Percentiles rank a stretch among this genome's conserved stretches.
Evolutionary conservation across 64 coral and sea anemone species (phyloP).

Genomic region (Montipora efflorescens): DNA sequence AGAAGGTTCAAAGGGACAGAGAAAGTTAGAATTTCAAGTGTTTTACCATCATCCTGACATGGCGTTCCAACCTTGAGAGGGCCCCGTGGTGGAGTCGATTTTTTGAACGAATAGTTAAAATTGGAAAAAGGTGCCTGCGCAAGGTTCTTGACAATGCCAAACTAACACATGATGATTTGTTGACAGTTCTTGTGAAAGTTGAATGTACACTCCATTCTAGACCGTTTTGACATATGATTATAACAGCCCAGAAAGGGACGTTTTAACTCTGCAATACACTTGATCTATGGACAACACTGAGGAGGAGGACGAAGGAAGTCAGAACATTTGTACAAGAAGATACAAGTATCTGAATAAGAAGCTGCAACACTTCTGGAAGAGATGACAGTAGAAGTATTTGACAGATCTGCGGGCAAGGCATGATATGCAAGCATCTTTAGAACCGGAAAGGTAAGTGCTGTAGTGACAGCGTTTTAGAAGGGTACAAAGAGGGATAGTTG

Average conservation of each 20-base stretch:
- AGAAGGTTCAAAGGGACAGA: too few species aligned
- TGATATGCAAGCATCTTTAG: not conserved
- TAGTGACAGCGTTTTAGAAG: slow-evolving; percentile 10
- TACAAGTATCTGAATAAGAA: not conserved
- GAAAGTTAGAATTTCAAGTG: too few species aligned
- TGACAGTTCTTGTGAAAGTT: not conserved
- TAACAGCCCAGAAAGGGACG: not conserved
- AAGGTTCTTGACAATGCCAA: not conserved
- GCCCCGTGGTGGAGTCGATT: not conserved
- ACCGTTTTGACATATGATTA: not conserved
- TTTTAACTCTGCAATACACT: not conserved
- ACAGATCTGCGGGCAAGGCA: not conserved
- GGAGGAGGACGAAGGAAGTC: not conserved
- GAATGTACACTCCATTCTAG: not conserved
- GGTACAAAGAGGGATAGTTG: slow-evolving; percentile 13
- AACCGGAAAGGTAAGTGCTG: not conserved
- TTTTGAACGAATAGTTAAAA: not conserved
- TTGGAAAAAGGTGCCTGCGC: not conserved
- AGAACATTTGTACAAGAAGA: not conserved
- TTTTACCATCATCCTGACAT: too few species aligned
- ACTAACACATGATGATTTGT: not conserved
- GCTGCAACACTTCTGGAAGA: slow-evolving; percentile 34
- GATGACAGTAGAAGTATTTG: slow-evolving; percentile 13
- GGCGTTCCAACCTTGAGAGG: not conserved
- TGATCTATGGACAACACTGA: not conserved